A percentile compares a stretch with the other conserved stretches of the same genome.
phyloP scores from a whole-genome alignment of 2,888 invertebrate genomes.

The Cephus runcator region DNA sequence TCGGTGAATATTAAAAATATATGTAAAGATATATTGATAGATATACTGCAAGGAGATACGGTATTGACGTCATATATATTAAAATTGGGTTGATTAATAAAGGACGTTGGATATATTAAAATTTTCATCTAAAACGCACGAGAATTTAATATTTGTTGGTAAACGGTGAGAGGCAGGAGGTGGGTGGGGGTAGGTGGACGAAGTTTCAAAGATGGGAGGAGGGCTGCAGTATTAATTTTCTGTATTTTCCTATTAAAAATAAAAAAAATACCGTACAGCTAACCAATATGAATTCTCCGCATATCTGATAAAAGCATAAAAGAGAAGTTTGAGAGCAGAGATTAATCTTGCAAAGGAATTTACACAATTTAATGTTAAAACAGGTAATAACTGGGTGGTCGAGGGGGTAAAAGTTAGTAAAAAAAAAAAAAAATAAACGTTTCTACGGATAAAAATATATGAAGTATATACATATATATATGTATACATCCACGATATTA shows the following conservation, averaged over 20 bases:
- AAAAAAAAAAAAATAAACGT: neutral
- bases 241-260: neutral
- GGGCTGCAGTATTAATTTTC: neutral
- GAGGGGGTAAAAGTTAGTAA: neutral
- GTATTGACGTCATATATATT: neutral
- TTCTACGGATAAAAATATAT: neutral
- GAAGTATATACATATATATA: neutral
- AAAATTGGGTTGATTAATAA: neutral
- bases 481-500: neutral
- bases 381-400: neutral
- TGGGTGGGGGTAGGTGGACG: too few relatives aligned
- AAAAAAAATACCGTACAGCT: neutral
- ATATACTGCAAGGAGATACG: neutral
- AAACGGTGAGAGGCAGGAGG: neutral
- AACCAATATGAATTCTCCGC: neutral
- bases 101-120: constrained; percentile 4
- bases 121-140: neutral
- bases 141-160: neutral
- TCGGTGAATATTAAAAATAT: neutral
- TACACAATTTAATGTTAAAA: neutral
- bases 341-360: neutral
- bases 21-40: neutral
- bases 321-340: neutral
- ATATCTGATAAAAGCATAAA: neutral
- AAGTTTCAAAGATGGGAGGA: too few relatives aligned